Base-by-base conservation (phyloP, 2,113 vertebrate species). In the Sakesphorus luctuosus region DNA sequence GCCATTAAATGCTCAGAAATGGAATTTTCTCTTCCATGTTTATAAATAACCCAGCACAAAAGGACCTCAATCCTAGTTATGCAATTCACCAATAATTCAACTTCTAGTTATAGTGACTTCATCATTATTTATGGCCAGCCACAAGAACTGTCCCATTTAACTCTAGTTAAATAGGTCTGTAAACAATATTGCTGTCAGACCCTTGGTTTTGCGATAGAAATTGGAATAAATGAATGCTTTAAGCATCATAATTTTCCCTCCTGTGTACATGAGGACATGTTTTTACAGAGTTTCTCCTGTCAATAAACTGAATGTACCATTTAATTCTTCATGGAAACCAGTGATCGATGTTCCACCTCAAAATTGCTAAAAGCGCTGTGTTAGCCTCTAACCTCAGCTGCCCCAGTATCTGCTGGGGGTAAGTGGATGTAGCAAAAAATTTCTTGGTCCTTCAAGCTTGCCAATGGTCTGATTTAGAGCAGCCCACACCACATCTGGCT, bases 301-400 rank as follows among this genome's bases (percentile, higher is more conserved):
- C 90, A 81, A 61, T 75, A 84, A 83, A 74, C 29, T 7, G 25
- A 69, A 73, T 14, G 36, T 83, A 29, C 5, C 29, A 56, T 72
- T 87, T 74, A 84, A 75, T 81, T 75, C 47, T 73, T 81, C 52
- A 14, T 21, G 26, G 68, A 86, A 89, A 90, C 52, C 74, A 19
- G 47, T 94, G 95, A 93, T 90, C 6, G 3, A 72, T 92, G 89
- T 68, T 89, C 76, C 65, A 78, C 52, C 93, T 75, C 52, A 18
- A 72, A 93, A 72, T 40, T 56, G 61, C 80, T 81, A 16, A 68
- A 12, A 93, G 76, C 24, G 1, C 86, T n/a, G 25, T 6, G 21
- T 53, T 94, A 91, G 93, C 91, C 95, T 91, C 89, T 95, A 94
- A 95, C 94, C 93, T 90, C 69, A 52, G 83, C 86, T 92, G 95